Conservation (phyloP, 2,888 invertebrate genomes). For the Cancer borealis region DNA sequence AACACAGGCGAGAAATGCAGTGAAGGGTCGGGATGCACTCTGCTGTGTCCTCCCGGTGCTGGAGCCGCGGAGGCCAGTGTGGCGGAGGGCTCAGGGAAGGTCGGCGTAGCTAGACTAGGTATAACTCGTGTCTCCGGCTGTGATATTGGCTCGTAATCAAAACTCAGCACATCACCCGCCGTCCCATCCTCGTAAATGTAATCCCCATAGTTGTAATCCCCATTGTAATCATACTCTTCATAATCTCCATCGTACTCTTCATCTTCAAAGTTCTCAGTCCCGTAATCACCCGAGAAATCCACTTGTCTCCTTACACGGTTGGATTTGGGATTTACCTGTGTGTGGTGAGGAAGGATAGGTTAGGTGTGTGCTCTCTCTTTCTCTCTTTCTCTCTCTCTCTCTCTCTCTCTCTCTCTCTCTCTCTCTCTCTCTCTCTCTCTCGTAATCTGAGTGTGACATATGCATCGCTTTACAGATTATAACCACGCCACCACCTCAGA, state of each 20-base stretch:
- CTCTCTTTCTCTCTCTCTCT: too few species aligned
- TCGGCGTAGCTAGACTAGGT: constrained; percentile 71
- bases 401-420: too few species aligned
- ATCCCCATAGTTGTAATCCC: neutral
- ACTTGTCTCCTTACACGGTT: constrained; percentile 68
- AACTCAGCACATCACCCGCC: neutral
- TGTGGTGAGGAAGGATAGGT: neutral
- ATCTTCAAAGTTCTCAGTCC: neutral
- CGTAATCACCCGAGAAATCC: constrained; percentile 60
- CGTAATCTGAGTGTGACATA: too few species aligned
- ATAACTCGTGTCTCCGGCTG: constrained; percentile 53
- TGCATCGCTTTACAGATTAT: too few species aligned
- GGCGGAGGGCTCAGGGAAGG: constrained; percentile 64
- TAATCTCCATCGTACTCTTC: constrained; percentile 41
- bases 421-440: too few species aligned
- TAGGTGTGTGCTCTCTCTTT: neutral
- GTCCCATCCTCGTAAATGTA: neutral
- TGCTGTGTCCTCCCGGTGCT: neutral
- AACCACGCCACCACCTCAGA: too few species aligned
- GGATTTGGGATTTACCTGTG: constrained; percentile 59
- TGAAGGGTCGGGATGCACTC: neutral
- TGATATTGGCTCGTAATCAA: neutral
- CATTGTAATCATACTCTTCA: constrained; percentile 54
- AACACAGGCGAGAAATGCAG: constrained; percentile 63
- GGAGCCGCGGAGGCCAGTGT: constrained; percentile 1